These are phyloP conservation scores for Sphecodes monilicornis DNA, from an alignment of 2,888 invertebrate species.

Conservation along the genomic window DNA sequence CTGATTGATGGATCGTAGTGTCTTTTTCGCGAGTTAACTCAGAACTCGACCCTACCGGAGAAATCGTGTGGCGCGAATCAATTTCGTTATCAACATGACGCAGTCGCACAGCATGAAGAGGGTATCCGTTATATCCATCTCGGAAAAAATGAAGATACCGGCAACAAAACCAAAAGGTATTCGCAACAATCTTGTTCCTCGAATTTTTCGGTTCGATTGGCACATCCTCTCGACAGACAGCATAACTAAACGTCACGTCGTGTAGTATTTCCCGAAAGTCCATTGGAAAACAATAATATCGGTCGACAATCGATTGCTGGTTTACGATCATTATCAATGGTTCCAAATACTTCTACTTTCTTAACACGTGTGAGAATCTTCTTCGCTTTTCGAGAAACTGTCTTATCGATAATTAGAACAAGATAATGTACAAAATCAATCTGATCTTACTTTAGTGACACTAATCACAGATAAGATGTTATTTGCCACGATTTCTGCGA, in stretches of 20 bases:
- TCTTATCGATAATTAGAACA: not conserved
- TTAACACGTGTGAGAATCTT: not conserved
- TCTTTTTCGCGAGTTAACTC: slow-evolving; percentile 61
- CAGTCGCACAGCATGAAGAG: slow-evolving; percentile 70
- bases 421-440: slow-evolving; percentile 12
- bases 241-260: not conserved
- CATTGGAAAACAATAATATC: not conserved
- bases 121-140: slow-evolving; percentile 79
- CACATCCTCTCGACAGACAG: not conserved
- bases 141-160: slow-evolving; percentile 79
- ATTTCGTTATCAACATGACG: slow-evolving; percentile 65
- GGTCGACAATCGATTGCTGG: not conserved
- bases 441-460: slow-evolving; percentile 3
- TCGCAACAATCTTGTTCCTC: not conserved
- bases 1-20: slow-evolving; percentile 70
- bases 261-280: not conserved
- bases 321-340: not conserved
- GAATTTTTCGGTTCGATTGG: not conserved
- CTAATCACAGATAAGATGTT: slow-evolving; percentile 37
- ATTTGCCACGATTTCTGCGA: slow-evolving; percentile 30
- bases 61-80: not conserved
- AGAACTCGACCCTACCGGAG: slow-evolving; percentile 37
- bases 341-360: not conserved
- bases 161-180: slow-evolving; percentile 77
- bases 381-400: not conserved